phyloP scores from a whole-genome alignment of 2,888 invertebrate species.

The Vesta saturnalis region DNA sequence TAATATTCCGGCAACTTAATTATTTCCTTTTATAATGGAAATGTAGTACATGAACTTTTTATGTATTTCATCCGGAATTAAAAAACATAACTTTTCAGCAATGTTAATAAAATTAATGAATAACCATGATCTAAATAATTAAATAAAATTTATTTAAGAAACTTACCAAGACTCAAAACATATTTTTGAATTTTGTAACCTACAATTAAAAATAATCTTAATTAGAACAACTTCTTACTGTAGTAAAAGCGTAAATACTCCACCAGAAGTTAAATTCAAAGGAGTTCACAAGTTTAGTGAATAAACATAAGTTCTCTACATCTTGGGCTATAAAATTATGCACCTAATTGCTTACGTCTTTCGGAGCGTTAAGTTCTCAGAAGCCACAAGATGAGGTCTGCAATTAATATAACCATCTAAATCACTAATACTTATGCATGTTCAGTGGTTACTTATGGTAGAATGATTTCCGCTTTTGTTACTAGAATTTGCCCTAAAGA shows the following conservation, averaged over 20 bases:
- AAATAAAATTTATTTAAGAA: too few relatives aligned
- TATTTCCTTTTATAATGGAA: too few relatives aligned
- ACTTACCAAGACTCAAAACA: too few relatives aligned
- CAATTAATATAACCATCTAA: constrained; percentile 55
- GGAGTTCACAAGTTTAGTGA: constrained; percentile 26
- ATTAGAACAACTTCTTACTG: background rate
- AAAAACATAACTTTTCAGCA: too few relatives aligned
- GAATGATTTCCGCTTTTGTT: constrained; percentile 30
- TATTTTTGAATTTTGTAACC: too few relatives aligned
- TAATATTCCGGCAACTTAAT: too few relatives aligned
- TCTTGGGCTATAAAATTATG: constrained; percentile 61
- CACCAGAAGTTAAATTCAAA: constrained; percentile 18
- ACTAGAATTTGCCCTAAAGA: constrained; percentile 18
- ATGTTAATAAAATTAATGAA: too few relatives aligned
- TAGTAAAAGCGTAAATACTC: background rate
- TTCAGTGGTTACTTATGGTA: constrained; percentile 32
- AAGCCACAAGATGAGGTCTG: constrained; percentile 55
- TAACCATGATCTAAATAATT: too few relatives aligned
- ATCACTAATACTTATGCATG: constrained; percentile 44
- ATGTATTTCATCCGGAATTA: too few relatives aligned
- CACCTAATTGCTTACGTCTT: constrained; percentile 62
- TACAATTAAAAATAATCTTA: background rate
- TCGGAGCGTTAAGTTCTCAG: constrained; percentile 59
- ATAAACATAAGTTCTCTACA: constrained; percentile 56
- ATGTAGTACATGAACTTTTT: too few relatives aligned